These are phyloP conservation scores for Ancistrus triradiatus DNA, from an alignment of 2,113 vertebrate genomes.

Conservation along the genomic window DNA sequence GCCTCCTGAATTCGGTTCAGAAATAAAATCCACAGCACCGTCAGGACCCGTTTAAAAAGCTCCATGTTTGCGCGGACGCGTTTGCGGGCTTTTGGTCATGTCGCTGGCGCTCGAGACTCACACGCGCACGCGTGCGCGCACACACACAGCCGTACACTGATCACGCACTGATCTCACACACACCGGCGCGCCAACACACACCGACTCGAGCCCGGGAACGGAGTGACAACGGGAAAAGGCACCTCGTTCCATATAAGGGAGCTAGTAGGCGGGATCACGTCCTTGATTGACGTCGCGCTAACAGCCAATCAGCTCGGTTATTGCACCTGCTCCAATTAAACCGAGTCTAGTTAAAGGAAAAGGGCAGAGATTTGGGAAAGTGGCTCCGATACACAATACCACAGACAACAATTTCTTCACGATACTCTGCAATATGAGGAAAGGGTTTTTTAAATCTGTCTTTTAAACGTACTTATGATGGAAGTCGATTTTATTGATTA, in stretches of 20 bases:
- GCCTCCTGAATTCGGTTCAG: background rate
- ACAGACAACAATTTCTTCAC: no score
- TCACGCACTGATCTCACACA: conserved; percentile 20
- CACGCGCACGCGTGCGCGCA: no score
- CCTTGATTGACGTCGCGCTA: conserved; percentile 49
- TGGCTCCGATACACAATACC: no score
- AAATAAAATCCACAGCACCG: background rate
- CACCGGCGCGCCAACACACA: conserved; percentile 18
- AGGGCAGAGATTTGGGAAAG: no score
- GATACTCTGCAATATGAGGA: no score
- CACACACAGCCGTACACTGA: no score
- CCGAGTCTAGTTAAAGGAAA: no score
- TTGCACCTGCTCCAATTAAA: no score
- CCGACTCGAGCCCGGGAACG: no score
- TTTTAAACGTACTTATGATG: no score
- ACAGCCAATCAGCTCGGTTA: conserved; percentile 58
- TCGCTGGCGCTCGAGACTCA: conserved; percentile 51
- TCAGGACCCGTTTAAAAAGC: background rate
- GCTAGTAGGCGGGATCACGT: conserved; percentile 66
- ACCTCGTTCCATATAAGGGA: conserved; percentile 56
- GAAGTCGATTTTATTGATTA: no score
- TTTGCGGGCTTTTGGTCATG: conserved; percentile 66
- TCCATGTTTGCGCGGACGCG: background rate
- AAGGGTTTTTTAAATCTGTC: no score
- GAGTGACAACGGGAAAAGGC: conserved; percentile 41